Evolutionary conservation across 2,888 invertebrate genomes (phyloP), one percentile per base, ranked within the genome.

Genomic region (Trimorus sp.): DNA sequence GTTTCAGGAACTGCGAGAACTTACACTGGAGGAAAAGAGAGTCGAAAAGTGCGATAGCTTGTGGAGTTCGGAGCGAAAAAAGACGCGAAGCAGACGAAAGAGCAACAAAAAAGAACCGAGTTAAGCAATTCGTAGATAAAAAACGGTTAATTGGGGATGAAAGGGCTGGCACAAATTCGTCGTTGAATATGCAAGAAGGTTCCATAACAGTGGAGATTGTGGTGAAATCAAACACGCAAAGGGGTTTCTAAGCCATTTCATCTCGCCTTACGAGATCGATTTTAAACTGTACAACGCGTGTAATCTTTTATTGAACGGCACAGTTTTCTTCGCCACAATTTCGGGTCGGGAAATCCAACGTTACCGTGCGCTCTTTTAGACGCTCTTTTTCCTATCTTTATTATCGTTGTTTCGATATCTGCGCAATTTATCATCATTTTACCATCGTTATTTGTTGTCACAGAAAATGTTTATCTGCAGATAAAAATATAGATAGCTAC

Each of bases 301-400:
- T 70, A 70, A 69, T 59, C 69, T 69, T 59, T 69, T 59, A 69
- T 69, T 59, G 59, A 69, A 58, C 69, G 59, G 36, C 40, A 16
- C 56, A 56, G 9, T 51, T 65, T 54, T 66, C 38, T 65, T 37
- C 51, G 38, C 38, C 62, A 51, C 12, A 65, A 65, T 66, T 53
- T 14, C 36, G 66, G 42, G 4, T 11, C 40, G 40, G 9, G 11
- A 40, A 40, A 26, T 26, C 26, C 4, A 26, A 4, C 26, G 26
- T 26, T 26, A 26, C 2, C 26, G 26, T 1, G 26, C 26, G 26
- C 26, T 26, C 26, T 26, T 26, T 26, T 26, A 4, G 26, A 4
- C 26, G 26, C 26, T 26, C 26, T 26, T 26, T 26, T 26, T 26
- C 26, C 26, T 26, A 26, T 26, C 26, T 26, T 26, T 26, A 26